These are phyloP conservation scores for Ictidomys tridecemlineatus DNA, from an alignment of 2,113 vertebrate species.

Conservation along the genomic window DNA sequence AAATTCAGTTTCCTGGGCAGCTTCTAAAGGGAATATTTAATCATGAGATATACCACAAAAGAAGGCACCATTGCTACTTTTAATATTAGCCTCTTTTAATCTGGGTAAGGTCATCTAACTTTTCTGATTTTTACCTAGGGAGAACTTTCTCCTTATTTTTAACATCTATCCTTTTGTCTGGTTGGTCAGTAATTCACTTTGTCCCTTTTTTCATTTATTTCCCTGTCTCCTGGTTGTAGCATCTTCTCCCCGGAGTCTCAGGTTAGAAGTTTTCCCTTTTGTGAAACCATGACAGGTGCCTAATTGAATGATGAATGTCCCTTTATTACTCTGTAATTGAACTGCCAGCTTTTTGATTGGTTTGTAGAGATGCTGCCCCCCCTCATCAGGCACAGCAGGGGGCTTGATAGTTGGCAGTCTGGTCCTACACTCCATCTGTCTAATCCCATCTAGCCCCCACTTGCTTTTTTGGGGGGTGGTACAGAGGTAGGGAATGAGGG, in stretches of 20 bases:
- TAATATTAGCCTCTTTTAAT: constrained; percentile 82
- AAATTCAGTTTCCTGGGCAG: constrained; percentile 69
- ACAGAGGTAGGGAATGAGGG: constrained; percentile 76
- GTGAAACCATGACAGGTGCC: constrained; percentile 97
- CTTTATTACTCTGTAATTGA: constrained; percentile 99
- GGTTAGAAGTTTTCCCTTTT: constrained; percentile 94
- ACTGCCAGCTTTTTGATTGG: constrained; percentile 95
- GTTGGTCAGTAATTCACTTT: constrained; percentile 89
- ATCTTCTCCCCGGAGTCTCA: constrained; percentile 90
- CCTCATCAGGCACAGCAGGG: constrained; percentile 90
- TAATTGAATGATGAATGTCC: constrained; percentile 99
- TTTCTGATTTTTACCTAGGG: constrained; percentile 85
- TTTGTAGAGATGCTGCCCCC: constrained; percentile 86
- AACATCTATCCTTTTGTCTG: constrained; percentile 86
- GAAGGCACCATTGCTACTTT: constrained; percentile 70
- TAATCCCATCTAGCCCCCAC: constrained; percentile 90
- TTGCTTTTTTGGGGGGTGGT: constrained; percentile 84
- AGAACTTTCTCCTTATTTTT: constrained; percentile 85
- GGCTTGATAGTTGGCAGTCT: constrained; percentile 90
- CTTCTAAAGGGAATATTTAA: constrained; percentile 71
- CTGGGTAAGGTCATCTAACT: constrained; percentile 81
- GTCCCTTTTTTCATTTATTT: constrained; percentile 89
- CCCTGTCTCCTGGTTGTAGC: constrained; percentile 88
- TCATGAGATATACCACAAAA: background rate
- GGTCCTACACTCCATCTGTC: constrained; percentile 97